Evolutionary conservation across 23 tunicate genomes (phyloP), one percentile per base, ranked within the genome.

Genomic region (Halocynthia roretzi): DNA sequence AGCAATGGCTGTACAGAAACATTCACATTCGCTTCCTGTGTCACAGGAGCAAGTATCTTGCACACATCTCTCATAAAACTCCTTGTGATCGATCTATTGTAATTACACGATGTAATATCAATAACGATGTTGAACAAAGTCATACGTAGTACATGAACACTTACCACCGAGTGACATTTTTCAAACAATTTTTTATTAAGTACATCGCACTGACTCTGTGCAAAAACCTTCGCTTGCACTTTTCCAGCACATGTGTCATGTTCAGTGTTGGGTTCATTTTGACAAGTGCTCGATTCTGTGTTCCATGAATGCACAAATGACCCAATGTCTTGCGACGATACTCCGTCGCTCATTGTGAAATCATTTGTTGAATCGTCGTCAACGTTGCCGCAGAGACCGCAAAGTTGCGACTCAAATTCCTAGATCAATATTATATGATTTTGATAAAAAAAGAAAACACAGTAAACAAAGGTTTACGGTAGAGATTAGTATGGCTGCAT

Each of bases 371-470:
- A 52, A 8, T 20, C 12, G 14, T 54, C 78, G 56, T 74, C 78
- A 15, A 74, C n/a, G 31, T 74, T 54, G 20, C 78, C 78, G 56
- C 78, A 74, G 8, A 74, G 62, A 53, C 78, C 78, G 31, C 78
- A 74, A 8, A 71, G 56, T 12, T 48, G 2, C 2, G 56, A 56
- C 15, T 49, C 56, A 71, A 44, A 48, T 17, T 44, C 15, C 10
- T 17, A 71, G 56, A 44, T 44, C 14, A 67, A 17, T 21, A 67
- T 67, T 15, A 5, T 18, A 23, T 11, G 20, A 15, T 5, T 11
- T 15, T 20, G 12, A 22, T 11, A n/a, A 4, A 31, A 31, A 0
- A 31, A 31, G 44, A 31, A 31, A 31, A 31, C 44, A 31, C 2
- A 31, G 44, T 31, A 31, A 31, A 31, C 4, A 31, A 31, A 31